Evolutionary conservation across 2,888 invertebrate genomes (phyloP).

Genomic region (Pseudococcus longispinus): DNA sequence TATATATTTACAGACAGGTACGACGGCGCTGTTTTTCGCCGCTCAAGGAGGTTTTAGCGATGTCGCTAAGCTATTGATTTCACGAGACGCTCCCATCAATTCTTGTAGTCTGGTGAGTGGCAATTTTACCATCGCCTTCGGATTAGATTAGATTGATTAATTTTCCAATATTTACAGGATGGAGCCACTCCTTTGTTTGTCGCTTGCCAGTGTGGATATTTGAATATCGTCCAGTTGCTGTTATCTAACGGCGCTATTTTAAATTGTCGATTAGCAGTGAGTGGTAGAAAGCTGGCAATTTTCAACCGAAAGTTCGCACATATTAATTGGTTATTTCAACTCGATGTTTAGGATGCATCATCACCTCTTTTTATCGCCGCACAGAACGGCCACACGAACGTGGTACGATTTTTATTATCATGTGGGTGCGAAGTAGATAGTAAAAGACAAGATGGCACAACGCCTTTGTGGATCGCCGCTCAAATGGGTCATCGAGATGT

Average conservation of each 20-base stretch:
- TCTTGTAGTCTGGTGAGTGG: conserved; percentile 68
- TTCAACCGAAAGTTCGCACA: neutral
- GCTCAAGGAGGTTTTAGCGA: conserved; percentile 91
- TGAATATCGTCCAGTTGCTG: conserved; percentile 84
- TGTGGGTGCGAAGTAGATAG: conserved; percentile 78
- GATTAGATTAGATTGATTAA: neutral
- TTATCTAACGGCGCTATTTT: conserved; percentile 82
- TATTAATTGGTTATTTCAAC: neutral
- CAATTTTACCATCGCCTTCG: neutral
- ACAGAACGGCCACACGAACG: conserved; percentile 89
- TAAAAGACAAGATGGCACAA: conserved; percentile 82
- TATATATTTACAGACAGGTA: conserved; percentile 79
- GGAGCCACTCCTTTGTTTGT: conserved; percentile 95
- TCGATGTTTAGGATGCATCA: conserved; percentile 79
- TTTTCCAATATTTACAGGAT: conserved; percentile 69
- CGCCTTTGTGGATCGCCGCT: conserved; percentile 91
- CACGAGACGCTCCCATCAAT: conserved; percentile 79
- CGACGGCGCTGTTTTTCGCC: conserved; percentile 91
- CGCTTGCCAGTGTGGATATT: conserved; percentile 89
- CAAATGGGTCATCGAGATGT: conserved; percentile 92
- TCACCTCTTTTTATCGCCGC: conserved; percentile 91
- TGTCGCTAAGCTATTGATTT: conserved; percentile 78
- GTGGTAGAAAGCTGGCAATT: conserved; percentile 43
- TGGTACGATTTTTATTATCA: conserved; percentile 74
- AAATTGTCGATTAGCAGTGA: conserved; percentile 83